Conservation (phyloP, 2,113 vertebrate genomes). For the Pygoscelis antarcticus region DNA sequence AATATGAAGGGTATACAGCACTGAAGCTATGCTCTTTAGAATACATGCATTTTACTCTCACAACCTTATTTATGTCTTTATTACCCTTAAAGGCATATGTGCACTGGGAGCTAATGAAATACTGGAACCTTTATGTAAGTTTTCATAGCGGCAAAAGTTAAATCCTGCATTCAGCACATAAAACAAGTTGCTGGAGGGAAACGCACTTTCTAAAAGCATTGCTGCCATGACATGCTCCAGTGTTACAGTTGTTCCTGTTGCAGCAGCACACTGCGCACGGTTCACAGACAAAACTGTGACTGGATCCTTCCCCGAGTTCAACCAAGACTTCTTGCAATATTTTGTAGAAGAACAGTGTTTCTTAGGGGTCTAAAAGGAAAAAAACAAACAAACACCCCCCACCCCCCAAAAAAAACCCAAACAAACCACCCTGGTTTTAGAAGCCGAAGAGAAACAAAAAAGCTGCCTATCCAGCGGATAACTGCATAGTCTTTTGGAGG, state of each 20-base stretch:
- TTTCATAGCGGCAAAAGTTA: background rate
- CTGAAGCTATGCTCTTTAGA: background rate
- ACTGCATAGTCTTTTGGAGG: background rate
- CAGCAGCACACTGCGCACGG: accelerated
- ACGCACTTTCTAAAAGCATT: background rate
- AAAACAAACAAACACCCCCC: too few relatives aligned
- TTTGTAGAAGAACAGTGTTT: background rate
- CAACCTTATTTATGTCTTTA: background rate
- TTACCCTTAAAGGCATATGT: background rate
- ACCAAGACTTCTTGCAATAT: background rate
- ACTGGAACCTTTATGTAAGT: background rate
- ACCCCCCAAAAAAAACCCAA: background rate
- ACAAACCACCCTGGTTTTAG: background rate
- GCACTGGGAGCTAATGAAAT: background rate
- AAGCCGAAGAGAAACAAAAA: background rate
- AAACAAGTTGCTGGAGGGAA: background rate
- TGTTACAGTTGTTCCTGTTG: background rate
- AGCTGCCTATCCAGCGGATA: too few relatives aligned
- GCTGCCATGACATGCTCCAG: accelerated
- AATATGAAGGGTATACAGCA: background rate
- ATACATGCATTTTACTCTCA: background rate
- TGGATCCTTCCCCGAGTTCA: background rate
- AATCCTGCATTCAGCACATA: background rate
- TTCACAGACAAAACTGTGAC: background rate
- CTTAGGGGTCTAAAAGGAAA: too few relatives aligned